Conservation (phyloP, 2,797 vertebrate genomes). For the Falco naumanni region DNA sequence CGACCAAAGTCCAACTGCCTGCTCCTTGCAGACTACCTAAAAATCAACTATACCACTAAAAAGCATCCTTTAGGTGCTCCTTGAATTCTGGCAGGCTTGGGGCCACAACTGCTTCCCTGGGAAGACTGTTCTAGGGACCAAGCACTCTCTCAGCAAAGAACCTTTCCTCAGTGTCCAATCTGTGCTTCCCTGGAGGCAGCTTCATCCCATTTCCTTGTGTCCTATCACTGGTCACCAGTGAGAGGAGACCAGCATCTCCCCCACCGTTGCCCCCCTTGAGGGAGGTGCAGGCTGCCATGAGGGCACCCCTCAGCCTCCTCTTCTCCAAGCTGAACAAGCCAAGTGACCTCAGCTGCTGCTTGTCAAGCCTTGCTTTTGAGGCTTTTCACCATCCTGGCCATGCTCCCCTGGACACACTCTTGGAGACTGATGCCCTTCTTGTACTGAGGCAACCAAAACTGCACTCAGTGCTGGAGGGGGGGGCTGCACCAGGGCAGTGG, state of each 20-base stretch:
- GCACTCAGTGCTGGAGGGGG: too few species aligned
- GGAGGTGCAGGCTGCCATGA: neutral
- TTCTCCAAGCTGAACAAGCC: neutral
- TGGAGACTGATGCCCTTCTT: rapidly evolving
- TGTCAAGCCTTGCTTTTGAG: rapidly evolving
- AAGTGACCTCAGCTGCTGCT: neutral
- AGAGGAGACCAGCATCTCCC: neutral
- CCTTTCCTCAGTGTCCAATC: neutral
- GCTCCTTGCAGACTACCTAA: neutral
- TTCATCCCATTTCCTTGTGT: neutral
- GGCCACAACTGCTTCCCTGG: neutral
- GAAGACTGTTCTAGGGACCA: neutral
- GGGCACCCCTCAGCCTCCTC: neutral
- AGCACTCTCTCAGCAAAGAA: neutral
- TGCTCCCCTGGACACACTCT: neutral
- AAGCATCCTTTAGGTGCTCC: neutral
- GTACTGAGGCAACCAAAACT: neutral
- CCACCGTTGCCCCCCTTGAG: neutral
- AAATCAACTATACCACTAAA: neutral
- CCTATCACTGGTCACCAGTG: neutral
- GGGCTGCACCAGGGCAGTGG: neutral
- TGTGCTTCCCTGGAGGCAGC: neutral
- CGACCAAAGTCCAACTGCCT: neutral
- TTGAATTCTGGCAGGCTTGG: neutral
- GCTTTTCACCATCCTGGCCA: neutral